These are phyloP conservation scores for Poecilobothrus nobilitatus DNA, from an alignment of 2,888 invertebrate genomes.

Conservation along the genomic window DNA sequence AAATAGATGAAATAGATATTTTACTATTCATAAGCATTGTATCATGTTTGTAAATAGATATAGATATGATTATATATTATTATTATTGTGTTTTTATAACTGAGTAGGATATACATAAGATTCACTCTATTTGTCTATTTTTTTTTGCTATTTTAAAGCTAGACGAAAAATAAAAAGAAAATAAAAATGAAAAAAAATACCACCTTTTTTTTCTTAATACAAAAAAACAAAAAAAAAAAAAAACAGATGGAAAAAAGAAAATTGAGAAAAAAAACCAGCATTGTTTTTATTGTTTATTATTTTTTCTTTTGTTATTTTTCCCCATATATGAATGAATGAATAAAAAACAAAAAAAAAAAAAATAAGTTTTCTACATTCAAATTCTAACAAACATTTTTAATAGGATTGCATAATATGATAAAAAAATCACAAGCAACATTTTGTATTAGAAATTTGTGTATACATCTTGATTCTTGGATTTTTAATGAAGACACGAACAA, in stretches of 20 bases:
- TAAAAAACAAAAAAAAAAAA: neutral
- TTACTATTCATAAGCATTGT: too few relatives aligned
- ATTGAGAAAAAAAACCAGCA: neutral
- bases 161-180: too few relatives aligned
- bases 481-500: neutral
- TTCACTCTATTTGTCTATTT: too few relatives aligned
- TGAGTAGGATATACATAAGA: too few relatives aligned
- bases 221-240: too few relatives aligned
- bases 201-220: too few relatives aligned
- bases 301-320: neutral
- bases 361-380: constrained; percentile 21
- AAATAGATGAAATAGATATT: too few relatives aligned
- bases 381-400: constrained; percentile 42
- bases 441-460: constrained; percentile 10
- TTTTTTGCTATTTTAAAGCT: too few relatives aligned
- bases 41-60: too few relatives aligned
- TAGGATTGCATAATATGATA: constrained; percentile 36
- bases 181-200: too few relatives aligned
- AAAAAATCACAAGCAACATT: constrained; percentile 16
- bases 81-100: too few relatives aligned
- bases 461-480: neutral
- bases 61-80: too few relatives aligned
- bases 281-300: neutral
- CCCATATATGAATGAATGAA: neutral
- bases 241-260: neutral